phyloP scores from a whole-genome alignment of 2,888 invertebrate species.

The Agrochola litura region DNA sequence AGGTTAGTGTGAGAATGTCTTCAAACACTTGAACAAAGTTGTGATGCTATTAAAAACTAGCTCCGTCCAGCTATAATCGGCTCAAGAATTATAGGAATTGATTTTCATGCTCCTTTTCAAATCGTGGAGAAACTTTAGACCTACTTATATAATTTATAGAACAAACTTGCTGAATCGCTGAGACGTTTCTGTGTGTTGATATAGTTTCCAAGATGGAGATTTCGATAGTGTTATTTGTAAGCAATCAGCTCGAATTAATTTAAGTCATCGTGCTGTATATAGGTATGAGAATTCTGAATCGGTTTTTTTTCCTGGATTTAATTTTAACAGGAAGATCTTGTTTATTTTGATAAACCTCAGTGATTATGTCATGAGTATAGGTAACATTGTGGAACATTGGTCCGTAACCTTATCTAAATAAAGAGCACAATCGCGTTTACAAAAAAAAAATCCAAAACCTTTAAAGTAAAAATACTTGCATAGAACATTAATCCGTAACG shows the following conservation, averaged over 20 bases:
- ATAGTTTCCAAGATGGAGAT: neutral
- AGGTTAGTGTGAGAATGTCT: slow-evolving; percentile 48
- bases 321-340: neutral
- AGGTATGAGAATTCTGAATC: neutral
- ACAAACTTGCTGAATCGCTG: slow-evolving; percentile 19
- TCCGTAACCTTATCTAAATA: no score
- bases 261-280: neutral
- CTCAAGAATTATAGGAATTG: slow-evolving; percentile 41
- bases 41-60: slow-evolving; percentile 28
- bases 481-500: no score
- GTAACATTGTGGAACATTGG: neutral
- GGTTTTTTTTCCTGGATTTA: neutral
- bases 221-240: neutral
- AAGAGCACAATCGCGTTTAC: no score
- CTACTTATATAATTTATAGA: slow-evolving; percentile 19
- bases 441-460: no score
- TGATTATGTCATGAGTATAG: neutral
- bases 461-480: no score
- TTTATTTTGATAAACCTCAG: neutral
- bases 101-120: slow-evolving; percentile 3
- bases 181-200: neutral
- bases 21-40: slow-evolving; percentile 27
- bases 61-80: slow-evolving; percentile 22
- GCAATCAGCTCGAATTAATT: neutral
- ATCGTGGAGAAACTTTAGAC: slow-evolving; percentile 29